Base-by-base conservation (phyloP, 1,140 invertebrate genomes). In the Kradibia gibbosae region DNA sequence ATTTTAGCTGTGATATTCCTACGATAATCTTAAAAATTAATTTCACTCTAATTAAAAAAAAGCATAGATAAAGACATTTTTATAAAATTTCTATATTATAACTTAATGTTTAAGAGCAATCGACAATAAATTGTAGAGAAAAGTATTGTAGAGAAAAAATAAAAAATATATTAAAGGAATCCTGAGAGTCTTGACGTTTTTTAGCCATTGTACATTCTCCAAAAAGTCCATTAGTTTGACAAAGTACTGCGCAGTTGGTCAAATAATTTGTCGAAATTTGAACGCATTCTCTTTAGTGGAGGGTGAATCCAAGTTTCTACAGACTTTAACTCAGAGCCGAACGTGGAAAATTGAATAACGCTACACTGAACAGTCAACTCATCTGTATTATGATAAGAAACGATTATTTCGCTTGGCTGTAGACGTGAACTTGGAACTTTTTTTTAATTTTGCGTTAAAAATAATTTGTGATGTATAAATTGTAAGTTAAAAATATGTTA, bases 261-360 rank as follows among this genome's bases (percentile, higher is more conserved):
- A n/a, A 4, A 57, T 57, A 57, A n/a, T 62, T 62, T 62, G 20
- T 34, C 17, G 13, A 62, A 62, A 62, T 67, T n/a, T 39, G 17
- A n/a, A 7, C 20, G 10, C 8, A 48, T n/a, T 28, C 7, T 17
- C 25, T 25, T 50, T 50, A 31, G 42, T n/a, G 36, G 50, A 50
- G 70, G 42, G 42, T 17, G 13, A 34, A 10, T 31, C 0, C 22
- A 0, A 48, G 39, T 1, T 36, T 74, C 17, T 15, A 20, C 45
- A 31, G 28, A n/a, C 2, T 53, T 74, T 22, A 0, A 1, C 25
- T 25, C 45, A 2, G 50, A 72, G 8, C 71, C 7, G 8, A 28
- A 48, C 22, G 25, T 13, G 42, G 48, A 73, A 73, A 73, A 73
- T 73, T 53, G 28, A 73, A 73, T 73, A 53, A 71, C 13, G 15